Evolutionary conservation across 2,113 vertebrate genomes (phyloP), one percentile per base, ranked within the genome.

Genomic region (Ciconia stormi): DNA sequence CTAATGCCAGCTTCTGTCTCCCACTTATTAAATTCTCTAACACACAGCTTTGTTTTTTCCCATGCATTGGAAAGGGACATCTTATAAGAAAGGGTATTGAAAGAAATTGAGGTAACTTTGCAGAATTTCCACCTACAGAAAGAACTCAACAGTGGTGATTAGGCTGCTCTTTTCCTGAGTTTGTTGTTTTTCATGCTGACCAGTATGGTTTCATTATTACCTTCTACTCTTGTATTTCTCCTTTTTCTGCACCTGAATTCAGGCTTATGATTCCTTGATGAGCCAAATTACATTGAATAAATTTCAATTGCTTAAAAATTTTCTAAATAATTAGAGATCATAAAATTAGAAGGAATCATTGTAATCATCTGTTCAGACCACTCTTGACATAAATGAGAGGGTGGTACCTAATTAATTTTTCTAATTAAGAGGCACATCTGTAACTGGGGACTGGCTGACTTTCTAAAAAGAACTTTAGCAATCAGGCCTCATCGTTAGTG

Each of bases 211-310:
- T 92, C 89, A 36, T 44, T 81, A 67, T 93, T 94, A 78, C 36
- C 77, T 96, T 92, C 61, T 67, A 8, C 46, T 89, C 73, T 76
- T 52, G 11, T 71, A 23, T 91, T 92, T 92, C 72, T 92, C 47
- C 56, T 93, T 95, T 95, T 71, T 94, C 52, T 95, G 52, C 71
- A 95, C 82, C 85, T 89, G 74, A 73, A 77, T 79, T 86, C 46
- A 71, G 90, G 10, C n/a, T 67, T 47, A 12, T 67, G 56, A 27
- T 84, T 91, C 38, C 36, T 38, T 47, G 40, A 40, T 4, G 8
- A 65, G 20, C 46, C 42, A 52, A 53, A 82, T 71, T n/a, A 59
- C n/a, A 19, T 1, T 26, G 46, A 74, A 34, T 36, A 70, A 49
- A 9, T 62, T 56, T 80, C 17, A 73, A 27, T 36, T 69, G 52